Evolutionary conservation across 2,888 invertebrate genomes (phyloP).

Genomic region (Meliscaeva auricollis): DNA sequence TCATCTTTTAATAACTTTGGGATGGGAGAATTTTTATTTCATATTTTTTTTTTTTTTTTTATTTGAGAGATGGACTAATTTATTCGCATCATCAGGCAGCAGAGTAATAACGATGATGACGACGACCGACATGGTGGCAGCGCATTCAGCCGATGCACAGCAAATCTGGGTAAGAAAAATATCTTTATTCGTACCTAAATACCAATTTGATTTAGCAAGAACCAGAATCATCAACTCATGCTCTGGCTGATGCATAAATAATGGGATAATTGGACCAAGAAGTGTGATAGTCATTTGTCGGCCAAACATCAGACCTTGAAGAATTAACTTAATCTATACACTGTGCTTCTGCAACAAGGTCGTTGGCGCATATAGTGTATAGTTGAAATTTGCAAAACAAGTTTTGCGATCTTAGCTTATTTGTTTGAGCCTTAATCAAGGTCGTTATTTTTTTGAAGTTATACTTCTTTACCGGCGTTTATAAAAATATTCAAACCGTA

Average conservation of each 20-base stretch:
- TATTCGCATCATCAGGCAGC: conserved; percentile 58
- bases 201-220: conserved; percentile 18
- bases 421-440: background rate
- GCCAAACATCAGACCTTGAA: background rate
- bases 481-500: too few relatives aligned
- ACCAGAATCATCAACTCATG: conserved; percentile 55
- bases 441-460: too few relatives aligned
- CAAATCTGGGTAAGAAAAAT: conserved; percentile 26
- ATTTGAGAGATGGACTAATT: conserved; percentile 39
- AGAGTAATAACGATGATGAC: background rate
- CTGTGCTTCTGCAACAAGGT: conserved; percentile 9
- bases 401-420: background rate
- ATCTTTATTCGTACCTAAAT: conserved; percentile 4
- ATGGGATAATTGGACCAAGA: conserved; percentile 73
- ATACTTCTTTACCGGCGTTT: too few relatives aligned
- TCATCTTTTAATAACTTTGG: conserved; percentile 82
- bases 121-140: too few relatives aligned
- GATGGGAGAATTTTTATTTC: conserved; percentile 49
- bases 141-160: background rate
- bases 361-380: background rate
- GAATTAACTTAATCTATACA: conserved; percentile 49
- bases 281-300: conserved; percentile 75
- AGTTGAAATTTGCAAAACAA: background rate
- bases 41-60: background rate
- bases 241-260: conserved; percentile 71